Evolutionary conservation across 2,113 vertebrate species (phyloP).

Genomic region (Anas platyrhynchos): DNA sequence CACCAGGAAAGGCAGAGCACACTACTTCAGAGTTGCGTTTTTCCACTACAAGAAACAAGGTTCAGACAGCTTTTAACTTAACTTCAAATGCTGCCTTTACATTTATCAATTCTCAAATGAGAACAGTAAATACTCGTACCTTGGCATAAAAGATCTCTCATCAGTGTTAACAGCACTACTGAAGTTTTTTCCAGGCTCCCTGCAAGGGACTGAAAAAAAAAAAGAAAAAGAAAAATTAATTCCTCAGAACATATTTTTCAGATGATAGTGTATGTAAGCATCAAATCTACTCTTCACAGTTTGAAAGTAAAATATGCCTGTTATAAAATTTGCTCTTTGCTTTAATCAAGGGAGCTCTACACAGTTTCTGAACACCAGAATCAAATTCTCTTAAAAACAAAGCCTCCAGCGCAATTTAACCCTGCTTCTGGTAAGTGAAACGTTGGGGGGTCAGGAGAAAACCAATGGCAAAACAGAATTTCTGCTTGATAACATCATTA

Average conservation of each 20-base stretch:
- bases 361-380: neutral
- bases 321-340: neutral
- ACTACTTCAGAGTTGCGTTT: neutral
- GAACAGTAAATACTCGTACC: slow-evolving; percentile 29
- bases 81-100: neutral
- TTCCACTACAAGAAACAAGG: neutral
- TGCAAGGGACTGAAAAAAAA: slow-evolving; percentile 1
- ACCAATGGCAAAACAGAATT: neutral
- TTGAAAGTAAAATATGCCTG: neutral
- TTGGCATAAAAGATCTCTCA: slow-evolving; percentile 77
- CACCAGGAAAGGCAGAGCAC: neutral
- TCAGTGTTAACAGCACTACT: slow-evolving; percentile 63
- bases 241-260: neutral
- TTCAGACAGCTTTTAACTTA: neutral
- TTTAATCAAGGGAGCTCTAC: neutral
- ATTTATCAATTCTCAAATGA: neutral
- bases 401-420: neutral
- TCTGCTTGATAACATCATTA: neutral
- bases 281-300: neutral
- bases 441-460: accelerated
- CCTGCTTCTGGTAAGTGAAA: neutral
- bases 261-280: neutral
- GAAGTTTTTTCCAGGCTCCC: slow-evolving; percentile 40
- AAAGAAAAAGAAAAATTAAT: neutral
- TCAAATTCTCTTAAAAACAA: neutral